These are phyloP conservation scores for Drosophila kepulauana DNA, from an alignment of 1,140 invertebrate species.

Conservation along the genomic window DNA sequence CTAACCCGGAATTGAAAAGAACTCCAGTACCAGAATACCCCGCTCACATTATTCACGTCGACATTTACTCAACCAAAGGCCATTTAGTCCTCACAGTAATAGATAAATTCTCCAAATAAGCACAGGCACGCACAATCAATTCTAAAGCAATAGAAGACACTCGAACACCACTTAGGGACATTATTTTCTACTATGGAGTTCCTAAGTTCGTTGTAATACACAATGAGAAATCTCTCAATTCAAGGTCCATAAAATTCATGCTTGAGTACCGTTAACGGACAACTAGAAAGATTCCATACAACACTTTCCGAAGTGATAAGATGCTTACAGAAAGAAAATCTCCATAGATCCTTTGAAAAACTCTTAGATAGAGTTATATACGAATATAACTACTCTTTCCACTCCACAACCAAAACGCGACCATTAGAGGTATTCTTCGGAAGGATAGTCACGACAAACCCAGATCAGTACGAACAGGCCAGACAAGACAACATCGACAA, in stretches of 20 bases:
- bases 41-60: slow-evolving; percentile 44
- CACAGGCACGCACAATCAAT: slow-evolving; percentile 14
- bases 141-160: slow-evolving; percentile 17
- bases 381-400: slow-evolving; percentile 45
- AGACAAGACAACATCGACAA: slow-evolving; percentile 33
- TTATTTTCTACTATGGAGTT: too few species aligned
- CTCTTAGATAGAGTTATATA: slow-evolving; percentile 33
- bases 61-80: slow-evolving; percentile 34
- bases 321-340: slow-evolving; percentile 11
- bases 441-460: too few species aligned
- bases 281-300: slow-evolving; percentile 51
- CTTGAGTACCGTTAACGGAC: slow-evolving; percentile 43
- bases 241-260: slow-evolving; percentile 26
- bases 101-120: slow-evolving; percentile 35
- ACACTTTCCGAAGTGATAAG: slow-evolving; percentile 47
- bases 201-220: too few species aligned
- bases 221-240: too few species aligned
- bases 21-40: slow-evolving; percentile 42
- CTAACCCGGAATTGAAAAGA: slow-evolving; percentile 9
- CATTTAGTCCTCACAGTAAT: slow-evolving; percentile 22
- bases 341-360: slow-evolving; percentile 29
- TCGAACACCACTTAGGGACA: too few species aligned
- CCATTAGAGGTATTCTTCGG: neutral
- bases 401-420: slow-evolving; percentile 43
- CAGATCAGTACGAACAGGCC: neutral